These are phyloP conservation scores for Phycodurus eques DNA, from an alignment of 2,113 vertebrate species.

Conservation along the genomic window DNA sequence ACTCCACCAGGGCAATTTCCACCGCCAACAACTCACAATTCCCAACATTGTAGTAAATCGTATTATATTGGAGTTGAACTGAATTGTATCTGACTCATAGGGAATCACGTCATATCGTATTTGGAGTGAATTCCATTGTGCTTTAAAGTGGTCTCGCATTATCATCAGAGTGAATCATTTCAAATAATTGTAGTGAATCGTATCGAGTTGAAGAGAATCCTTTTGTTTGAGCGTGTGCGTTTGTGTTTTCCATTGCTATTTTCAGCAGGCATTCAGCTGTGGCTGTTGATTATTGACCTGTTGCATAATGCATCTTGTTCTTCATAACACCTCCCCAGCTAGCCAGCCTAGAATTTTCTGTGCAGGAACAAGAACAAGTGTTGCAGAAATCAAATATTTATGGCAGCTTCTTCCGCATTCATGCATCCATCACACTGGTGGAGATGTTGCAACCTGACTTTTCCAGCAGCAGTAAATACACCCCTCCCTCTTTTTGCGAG, in stretches of 20 bases:
- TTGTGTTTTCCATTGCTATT: slow-evolving; percentile 19
- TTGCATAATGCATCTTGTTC: slow-evolving; percentile 57
- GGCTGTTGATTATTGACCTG: slow-evolving; percentile 44
- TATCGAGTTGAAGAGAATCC: neutral
- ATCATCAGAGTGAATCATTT: neutral
- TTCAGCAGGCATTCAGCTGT: slow-evolving; percentile 23
- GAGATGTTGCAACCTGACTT: slow-evolving; percentile 30
- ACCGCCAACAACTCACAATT: too few species aligned
- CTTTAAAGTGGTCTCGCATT: neutral
- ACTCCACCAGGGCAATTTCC: too few species aligned
- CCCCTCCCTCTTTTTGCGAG: neutral
- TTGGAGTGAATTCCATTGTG: neutral
- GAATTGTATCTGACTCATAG: neutral
- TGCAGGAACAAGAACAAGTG: slow-evolving; percentile 42
- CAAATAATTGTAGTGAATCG: neutral
- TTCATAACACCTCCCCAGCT: slow-evolving; percentile 27
- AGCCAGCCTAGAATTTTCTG: slow-evolving; percentile 29
- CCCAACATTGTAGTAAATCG: neutral
- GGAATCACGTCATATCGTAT: neutral
- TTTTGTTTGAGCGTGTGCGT: neutral
- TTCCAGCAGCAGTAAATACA: slow-evolving; percentile 36
- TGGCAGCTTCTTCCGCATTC: slow-evolving; percentile 52
- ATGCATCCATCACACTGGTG: slow-evolving; percentile 29
- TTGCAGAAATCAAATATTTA: slow-evolving; percentile 73
- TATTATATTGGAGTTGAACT: neutral